Base-by-base conservation (phyloP, 2,113 vertebrate genomes). In the Gavialis gangeticus region DNA sequence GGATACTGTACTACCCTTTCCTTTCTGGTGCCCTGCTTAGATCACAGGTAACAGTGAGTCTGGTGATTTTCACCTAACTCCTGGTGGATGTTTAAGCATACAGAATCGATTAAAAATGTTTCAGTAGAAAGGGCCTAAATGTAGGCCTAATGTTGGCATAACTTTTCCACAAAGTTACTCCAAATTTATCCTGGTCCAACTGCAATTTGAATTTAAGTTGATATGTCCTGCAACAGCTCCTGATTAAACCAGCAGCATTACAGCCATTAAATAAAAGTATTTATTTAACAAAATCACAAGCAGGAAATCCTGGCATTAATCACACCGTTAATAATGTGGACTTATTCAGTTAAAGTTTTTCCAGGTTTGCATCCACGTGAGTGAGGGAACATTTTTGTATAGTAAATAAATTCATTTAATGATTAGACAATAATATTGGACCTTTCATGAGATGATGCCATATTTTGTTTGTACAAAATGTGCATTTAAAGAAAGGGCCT, bases 1-100 rank as follows among this genome's bases (percentile, higher is more conserved):
- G 82, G 96, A 97, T 97, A 96, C 96, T 94, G 90, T 0, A 2
- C 85, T 96, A 95, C 89, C 96, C 96, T 97, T 97, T 96, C 94
- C 96, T 95, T 95, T 93, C 87, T 66, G 5, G 15, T 19, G 82
- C 93, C 91, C 88, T 3, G 84, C 93, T 25, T 9, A 21, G 25
- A 62, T 30, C 27, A 0, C 84, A 93, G 93, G 90, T 87, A 94
- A 94, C 59, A 4, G 37, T 62, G 4, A 17, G 30, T 18, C 89
- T 76, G 81, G 79, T 60, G 89, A 77, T 76, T 93, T 79, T 88
- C 80, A 69, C 84, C 84, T 91, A 58, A 93, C 88, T 94, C 83
- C 84, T 30, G 27, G 25, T 92, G 84, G 54, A 54, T 82, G 87
- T 92, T 37, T 80, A 55, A 84, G 80, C 55, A 9, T 64, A 82